Evolutionary conservation across 2,113 vertebrate species (phyloP).

Genomic region (Danionella cerebrum): DNA sequence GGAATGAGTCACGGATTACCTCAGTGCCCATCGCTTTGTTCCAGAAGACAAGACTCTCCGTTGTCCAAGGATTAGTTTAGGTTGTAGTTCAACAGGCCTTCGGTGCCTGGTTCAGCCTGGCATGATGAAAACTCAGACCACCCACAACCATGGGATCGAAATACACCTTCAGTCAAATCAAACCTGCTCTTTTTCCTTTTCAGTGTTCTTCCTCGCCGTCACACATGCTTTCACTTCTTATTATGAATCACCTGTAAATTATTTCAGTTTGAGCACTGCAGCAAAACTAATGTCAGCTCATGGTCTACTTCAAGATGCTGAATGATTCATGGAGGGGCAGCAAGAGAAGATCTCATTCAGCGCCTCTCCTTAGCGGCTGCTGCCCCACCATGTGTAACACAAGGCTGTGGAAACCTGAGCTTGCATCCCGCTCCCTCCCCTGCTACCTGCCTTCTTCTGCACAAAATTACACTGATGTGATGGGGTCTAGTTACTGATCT

Average conservation of each 20-base stretch:
- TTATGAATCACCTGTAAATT: slow-evolving; percentile 13
- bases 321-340: slow-evolving; percentile 60
- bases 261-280: slow-evolving; percentile 37
- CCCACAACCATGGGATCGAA: background rate
- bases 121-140: slow-evolving; percentile 1
- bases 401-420: slow-evolving; percentile 55
- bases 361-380: slow-evolving; percentile 45
- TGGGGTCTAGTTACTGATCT: slow-evolving; percentile 67
- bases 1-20: background rate
- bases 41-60: background rate
- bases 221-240: background rate
- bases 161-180: background rate
- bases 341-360: slow-evolving; percentile 49
- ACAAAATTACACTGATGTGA: slow-evolving; percentile 54
- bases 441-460: slow-evolving; percentile 34
- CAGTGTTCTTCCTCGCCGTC: background rate
- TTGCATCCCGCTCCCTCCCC: slow-evolving; percentile 20
- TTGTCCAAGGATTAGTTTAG: background rate
- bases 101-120: background rate
- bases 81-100: background rate
- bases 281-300: slow-evolving; percentile 41
- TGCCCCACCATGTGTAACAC: slow-evolving; percentile 55
- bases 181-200: background rate
- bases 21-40: slow-evolving; percentile 3
- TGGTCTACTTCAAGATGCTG: slow-evolving; percentile 43